Percentiles rank a stretch among this genome's conserved stretches.
Conservation (phyloP, 2,888 invertebrate genomes). For the Venusia cambrica region DNA sequence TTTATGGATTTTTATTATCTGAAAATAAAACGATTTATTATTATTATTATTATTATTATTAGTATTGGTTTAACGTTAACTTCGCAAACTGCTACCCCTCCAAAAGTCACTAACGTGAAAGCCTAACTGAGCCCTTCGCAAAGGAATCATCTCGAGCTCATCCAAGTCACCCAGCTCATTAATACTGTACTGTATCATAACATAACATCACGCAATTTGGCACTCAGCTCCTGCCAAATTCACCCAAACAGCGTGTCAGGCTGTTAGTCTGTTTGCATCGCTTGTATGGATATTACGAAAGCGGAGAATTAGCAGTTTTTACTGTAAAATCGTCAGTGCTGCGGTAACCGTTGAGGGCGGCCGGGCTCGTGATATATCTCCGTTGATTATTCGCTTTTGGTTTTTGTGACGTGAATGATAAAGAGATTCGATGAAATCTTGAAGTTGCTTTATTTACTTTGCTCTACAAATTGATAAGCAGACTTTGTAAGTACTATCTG, state of each 20-base stretch:
- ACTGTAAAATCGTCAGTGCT: constrained; percentile 59
- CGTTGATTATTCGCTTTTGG: constrained; percentile 31
- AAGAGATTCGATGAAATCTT: too few relatives aligned
- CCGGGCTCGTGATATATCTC: constrained; percentile 39
- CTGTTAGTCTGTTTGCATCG: constrained; percentile 38
- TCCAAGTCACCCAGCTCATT: constrained; percentile 5
- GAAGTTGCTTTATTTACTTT: too few relatives aligned
- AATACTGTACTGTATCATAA: constrained; percentile 12
- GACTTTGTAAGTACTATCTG: too few relatives aligned
- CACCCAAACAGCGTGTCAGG: constrained; percentile 49
- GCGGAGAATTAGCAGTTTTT: constrained; percentile 52
- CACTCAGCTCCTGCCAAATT: constrained; percentile 57
- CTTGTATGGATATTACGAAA: constrained; percentile 57
- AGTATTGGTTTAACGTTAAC: too few relatives aligned
- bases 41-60: too few relatives aligned
- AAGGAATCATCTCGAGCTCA: constrained; percentile 7
- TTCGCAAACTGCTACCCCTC: too few relatives aligned
- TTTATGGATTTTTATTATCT: too few relatives aligned
- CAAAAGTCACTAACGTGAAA: too few relatives aligned
- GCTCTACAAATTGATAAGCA: too few relatives aligned
- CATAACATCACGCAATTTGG: constrained; percentile 40
- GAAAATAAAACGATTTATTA: too few relatives aligned
- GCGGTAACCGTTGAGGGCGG: constrained; percentile 54
- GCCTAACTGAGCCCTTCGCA: too few relatives aligned
- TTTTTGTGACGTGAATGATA: constrained; percentile 5